These are phyloP conservation scores for Sorex maritimensis DNA, from an alignment of 2,797 vertebrate genomes.

Conservation along the genomic window DNA sequence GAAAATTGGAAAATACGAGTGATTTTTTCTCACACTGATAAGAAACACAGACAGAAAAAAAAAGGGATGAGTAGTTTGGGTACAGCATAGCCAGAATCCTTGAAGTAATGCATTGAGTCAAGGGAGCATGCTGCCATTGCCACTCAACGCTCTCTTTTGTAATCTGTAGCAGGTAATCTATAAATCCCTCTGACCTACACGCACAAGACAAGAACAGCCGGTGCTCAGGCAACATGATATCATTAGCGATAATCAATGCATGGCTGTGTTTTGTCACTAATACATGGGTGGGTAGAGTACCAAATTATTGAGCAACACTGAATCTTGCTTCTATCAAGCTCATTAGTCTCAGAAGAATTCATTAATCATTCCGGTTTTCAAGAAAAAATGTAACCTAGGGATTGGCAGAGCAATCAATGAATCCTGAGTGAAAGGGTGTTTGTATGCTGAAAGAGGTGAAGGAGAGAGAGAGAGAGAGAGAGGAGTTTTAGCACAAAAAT, in stretches of 20 bases:
- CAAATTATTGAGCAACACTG: slow-evolving; percentile 78
- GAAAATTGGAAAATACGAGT: not conserved
- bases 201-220: slow-evolving; percentile 68
- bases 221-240: slow-evolving; percentile 70
- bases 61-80: slow-evolving; percentile 9
- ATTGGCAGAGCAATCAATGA: slow-evolving; percentile 75
- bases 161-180: slow-evolving; percentile 82
- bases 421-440: slow-evolving; percentile 52
- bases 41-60: not conserved
- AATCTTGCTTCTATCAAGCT: slow-evolving; percentile 64
- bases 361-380: slow-evolving; percentile 73
- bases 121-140: slow-evolving; percentile 58
- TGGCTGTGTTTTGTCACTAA: slow-evolving; percentile 77
- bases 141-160: slow-evolving; percentile 70
- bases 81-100: slow-evolving; percentile 44
- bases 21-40: slow-evolving; percentile 30
- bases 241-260: slow-evolving; percentile 81
- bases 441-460: slow-evolving; percentile 40
- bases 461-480: not conserved
- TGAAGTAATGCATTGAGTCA: slow-evolving; percentile 30
- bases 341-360: slow-evolving; percentile 80
- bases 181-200: slow-evolving; percentile 77
- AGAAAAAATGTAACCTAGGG: slow-evolving; percentile 75
- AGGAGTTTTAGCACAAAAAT: slow-evolving; percentile 24
- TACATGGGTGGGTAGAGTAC: slow-evolving; percentile 75